These are phyloP conservation scores for Eristalinus aeneus DNA, from an alignment of 2,888 invertebrate species.

Conservation along the genomic window DNA sequence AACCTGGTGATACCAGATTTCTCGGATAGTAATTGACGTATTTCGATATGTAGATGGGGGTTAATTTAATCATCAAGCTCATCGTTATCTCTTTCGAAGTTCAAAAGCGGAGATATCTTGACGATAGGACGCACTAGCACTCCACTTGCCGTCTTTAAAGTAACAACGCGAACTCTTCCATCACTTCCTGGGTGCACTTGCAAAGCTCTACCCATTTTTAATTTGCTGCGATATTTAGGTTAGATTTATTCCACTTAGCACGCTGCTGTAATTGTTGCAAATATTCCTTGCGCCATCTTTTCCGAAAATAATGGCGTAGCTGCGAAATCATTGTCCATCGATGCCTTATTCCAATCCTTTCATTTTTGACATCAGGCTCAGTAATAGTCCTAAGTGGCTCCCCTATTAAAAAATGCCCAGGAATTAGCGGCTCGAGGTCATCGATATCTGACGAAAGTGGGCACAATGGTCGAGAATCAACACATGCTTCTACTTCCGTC, in stretches of 20 bases:
- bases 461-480: not conserved
- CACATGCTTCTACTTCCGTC: no score
- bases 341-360: not conserved
- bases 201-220: not conserved
- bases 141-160: not conserved
- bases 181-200: not conserved
- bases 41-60: no score
- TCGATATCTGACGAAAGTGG: not conserved
- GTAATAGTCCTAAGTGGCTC: conserved; percentile 22
- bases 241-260: conserved; percentile 1
- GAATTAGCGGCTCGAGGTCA: conserved; percentile 7
- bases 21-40: no score
- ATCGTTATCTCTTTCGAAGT: no score
- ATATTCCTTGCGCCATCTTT: conserved; percentile 24
- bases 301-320: not conserved
- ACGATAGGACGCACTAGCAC: no score
- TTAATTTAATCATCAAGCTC: no score
- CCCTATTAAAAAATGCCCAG: conserved; percentile 12
- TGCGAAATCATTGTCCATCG: not conserved
- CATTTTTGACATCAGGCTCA: conserved; percentile 2
- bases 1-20: no score
- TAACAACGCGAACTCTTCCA: conserved; percentile 2
- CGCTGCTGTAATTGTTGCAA: conserved; percentile 31
- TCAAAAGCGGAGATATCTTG: no score
- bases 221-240: conserved; percentile 6